Percentiles rank a stretch among this genome's conserved stretches.
Evolutionary conservation across 2,888 invertebrate genomes (phyloP).

Genomic region (Hyposoter dolosus): DNA sequence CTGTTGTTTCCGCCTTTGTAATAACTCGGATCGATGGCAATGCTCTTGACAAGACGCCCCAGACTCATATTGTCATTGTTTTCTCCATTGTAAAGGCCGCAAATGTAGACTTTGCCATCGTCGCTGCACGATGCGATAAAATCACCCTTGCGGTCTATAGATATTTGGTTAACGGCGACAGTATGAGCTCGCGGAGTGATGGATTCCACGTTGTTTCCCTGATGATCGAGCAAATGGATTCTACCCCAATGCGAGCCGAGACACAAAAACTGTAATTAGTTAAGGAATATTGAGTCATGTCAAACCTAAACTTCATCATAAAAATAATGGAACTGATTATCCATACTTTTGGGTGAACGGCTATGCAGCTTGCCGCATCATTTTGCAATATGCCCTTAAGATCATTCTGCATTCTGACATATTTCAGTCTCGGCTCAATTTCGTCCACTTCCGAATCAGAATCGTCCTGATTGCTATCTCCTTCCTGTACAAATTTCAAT

Average conservation of each 20-base stretch:
- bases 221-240: constrained; percentile 95
- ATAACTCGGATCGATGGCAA: constrained; percentile 94
- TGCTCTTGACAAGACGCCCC: constrained; percentile 93
- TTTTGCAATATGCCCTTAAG: constrained; percentile 93
- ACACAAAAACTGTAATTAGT: constrained; percentile 90
- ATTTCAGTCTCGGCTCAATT: constrained; percentile 96
- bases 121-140: constrained; percentile 97
- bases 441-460: constrained; percentile 86
- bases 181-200: constrained; percentile 92
- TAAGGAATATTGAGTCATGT: neutral
- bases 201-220: constrained; percentile 92
- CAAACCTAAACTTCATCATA: neutral
- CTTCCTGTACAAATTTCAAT: constrained; percentile 73
- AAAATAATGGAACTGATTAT: neutral
- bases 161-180: constrained; percentile 97
- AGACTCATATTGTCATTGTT: constrained; percentile 92
- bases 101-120: constrained; percentile 94
- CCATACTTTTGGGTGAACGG: constrained; percentile 94
- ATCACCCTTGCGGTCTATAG: constrained; percentile 97
- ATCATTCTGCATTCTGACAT: constrained; percentile 95
- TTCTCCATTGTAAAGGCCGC: constrained; percentile 94
- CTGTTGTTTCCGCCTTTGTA: constrained; percentile 91
- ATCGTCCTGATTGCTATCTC: constrained; percentile 80
- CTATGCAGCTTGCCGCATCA: constrained; percentile 96
- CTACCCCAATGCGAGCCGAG: constrained; percentile 97